phyloP scores from a whole-genome alignment of 2,888 invertebrate genomes.

The Macaria liturata region DNA sequence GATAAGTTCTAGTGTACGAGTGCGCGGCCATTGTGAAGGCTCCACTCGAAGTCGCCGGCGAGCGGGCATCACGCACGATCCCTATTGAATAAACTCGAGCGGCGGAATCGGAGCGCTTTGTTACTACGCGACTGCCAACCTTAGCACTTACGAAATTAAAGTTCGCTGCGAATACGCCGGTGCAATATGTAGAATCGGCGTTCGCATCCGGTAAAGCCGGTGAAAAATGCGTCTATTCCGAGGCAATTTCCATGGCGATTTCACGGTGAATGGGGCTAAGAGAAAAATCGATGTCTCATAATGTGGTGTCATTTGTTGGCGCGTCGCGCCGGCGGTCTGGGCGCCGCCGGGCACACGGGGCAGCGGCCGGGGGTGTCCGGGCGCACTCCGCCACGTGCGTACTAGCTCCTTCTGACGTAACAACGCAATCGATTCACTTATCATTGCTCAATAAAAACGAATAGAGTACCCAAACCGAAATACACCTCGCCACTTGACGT shows the following conservation, averaged over 20 bases:
- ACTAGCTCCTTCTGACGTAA: slow-evolving; percentile 26
- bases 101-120: not conserved
- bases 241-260: slow-evolving; percentile 22
- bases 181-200: not conserved
- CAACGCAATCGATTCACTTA: slow-evolving; percentile 20
- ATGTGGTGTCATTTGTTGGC: slow-evolving; percentile 31
- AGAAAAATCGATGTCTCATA: slow-evolving; percentile 34
- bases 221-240: slow-evolving; percentile 9
- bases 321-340: slow-evolving; percentile 15
- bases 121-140: not conserved
- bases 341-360: slow-evolving; percentile 15
- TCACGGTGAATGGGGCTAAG: slow-evolving; percentile 24
- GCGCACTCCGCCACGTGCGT: slow-evolving; percentile 7
- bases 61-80: slow-evolving; percentile 11
- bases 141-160: slow-evolving; percentile 2
- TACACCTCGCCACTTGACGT: slow-evolving; percentile 8
- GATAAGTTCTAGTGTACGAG: slow-evolving; percentile 30
- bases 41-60: slow-evolving; percentile 25
- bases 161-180: not conserved
- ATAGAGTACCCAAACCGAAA: slow-evolving; percentile 11
- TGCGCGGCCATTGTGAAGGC: slow-evolving; percentile 25
- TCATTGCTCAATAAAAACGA: slow-evolving; percentile 20
- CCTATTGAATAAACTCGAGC: slow-evolving; percentile 6
- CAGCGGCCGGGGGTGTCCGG: not conserved
- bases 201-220: slow-evolving; percentile 4